These are phyloP conservation scores for Heteronetta atricapilla DNA, from an alignment of 2,113 vertebrate species.

Conservation along the genomic window DNA sequence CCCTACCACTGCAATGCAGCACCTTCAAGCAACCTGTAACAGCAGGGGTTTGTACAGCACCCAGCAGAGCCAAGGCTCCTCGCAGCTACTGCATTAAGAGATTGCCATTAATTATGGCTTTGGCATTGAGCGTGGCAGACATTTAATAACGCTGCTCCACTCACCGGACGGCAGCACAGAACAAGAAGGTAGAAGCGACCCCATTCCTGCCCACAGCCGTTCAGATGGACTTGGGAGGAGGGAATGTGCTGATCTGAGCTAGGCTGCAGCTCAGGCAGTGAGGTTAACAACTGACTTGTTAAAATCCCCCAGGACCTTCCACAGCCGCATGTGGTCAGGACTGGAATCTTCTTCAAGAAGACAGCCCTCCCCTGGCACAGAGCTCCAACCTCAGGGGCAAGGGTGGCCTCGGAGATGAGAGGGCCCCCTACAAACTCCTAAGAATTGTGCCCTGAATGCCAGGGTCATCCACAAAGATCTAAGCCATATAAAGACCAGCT, in stretches of 20 bases:
- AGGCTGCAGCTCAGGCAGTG: background rate
- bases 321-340: background rate
- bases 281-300: background rate
- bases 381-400: background rate
- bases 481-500: slow-evolving; percentile 9
- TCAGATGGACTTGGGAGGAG: background rate
- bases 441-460: background rate
- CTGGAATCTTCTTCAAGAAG: slow-evolving; percentile 15
- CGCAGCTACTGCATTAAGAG: background rate
- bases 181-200: background rate
- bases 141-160: background rate
- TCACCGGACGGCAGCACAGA: background rate
- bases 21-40: slow-evolving; percentile 11
- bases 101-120: background rate
- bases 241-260: background rate
- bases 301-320: background rate
- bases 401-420: background rate
- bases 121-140: background rate
- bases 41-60: background rate
- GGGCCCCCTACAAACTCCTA: background rate
- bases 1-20: slow-evolving; percentile 40
- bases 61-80: background rate
- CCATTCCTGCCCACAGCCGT: background rate
- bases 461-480: slow-evolving; percentile 11
- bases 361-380: background rate